Percentiles rank a stretch among this genome's conserved stretches.
phyloP scores from a whole-genome alignment of 2,797 vertebrate genomes.

The Gambusia yucatana region DNA sequence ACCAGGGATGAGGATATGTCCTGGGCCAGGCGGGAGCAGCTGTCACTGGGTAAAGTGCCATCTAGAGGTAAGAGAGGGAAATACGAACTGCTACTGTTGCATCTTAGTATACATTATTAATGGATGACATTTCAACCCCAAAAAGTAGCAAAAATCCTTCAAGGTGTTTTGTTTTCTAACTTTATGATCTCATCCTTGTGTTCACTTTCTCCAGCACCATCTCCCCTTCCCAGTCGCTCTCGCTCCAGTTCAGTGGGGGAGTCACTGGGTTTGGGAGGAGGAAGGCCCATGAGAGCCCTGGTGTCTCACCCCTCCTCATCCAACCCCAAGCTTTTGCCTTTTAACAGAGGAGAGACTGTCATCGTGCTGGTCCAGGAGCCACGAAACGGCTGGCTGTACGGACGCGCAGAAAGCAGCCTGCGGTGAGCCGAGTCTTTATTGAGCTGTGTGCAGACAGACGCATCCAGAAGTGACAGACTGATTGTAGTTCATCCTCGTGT shows the following conservation, averaged over 20 bases:
- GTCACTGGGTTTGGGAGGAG: constrained; percentile 73
- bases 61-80: constrained; percentile 78
- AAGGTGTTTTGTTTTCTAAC: background rate
- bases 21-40: constrained; percentile 78
- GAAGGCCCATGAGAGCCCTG: constrained; percentile 83
- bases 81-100: background rate
- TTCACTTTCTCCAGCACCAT: constrained; percentile 67
- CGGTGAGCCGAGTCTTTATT: constrained; percentile 76
- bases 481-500: background rate
- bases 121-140: background rate
- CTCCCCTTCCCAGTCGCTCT: constrained; percentile 78
- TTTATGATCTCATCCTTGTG: background rate
- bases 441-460: background rate
- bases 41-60: constrained; percentile 80
- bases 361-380: constrained; percentile 87
- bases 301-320: constrained; percentile 85
- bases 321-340: constrained; percentile 91
- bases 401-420: constrained; percentile 87
- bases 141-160: background rate
- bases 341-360: constrained; percentile 84
- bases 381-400: constrained; percentile 95
- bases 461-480: background rate
- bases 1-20: constrained; percentile 79
- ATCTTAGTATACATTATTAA: background rate
- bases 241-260: constrained; percentile 91